Conservation (phyloP, 2,888 invertebrate genomes). For the Diaphora mendica region DNA sequence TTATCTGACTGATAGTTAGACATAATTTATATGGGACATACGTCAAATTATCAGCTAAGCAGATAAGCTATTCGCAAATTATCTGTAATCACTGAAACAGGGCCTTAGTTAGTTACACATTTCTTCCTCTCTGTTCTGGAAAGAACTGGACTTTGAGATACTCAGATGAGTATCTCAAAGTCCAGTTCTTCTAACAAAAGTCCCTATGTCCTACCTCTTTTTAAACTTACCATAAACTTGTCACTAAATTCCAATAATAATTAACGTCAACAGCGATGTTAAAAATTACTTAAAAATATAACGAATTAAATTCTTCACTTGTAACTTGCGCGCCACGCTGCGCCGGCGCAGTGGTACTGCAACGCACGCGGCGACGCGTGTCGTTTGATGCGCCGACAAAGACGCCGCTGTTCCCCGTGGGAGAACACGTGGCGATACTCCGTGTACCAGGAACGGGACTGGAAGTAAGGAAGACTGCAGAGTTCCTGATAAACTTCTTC, state of each 20-base stretch:
- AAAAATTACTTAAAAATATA: conserved; percentile 1
- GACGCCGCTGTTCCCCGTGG: conserved; percentile 60
- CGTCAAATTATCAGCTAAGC: too few relatives aligned
- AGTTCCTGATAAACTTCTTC: conserved; percentile 20
- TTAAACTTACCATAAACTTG: not conserved
- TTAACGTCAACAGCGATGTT: not conserved
- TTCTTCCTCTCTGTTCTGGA: too few relatives aligned
- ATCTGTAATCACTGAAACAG: too few relatives aligned
- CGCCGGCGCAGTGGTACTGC: conserved; percentile 52
- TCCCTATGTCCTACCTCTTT: not conserved
- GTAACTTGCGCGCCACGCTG: conserved; percentile 36
- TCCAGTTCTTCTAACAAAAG: too few relatives aligned
- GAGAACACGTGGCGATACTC: conserved; percentile 62
- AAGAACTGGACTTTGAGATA: too few relatives aligned
- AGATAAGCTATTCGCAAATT: too few relatives aligned
- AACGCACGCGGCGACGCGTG: conserved; percentile 66
- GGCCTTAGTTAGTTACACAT: too few relatives aligned
- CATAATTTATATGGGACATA: too few relatives aligned
- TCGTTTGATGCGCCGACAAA: conserved; percentile 83
- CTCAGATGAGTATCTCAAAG: too few relatives aligned
- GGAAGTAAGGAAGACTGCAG: conserved; percentile 17
- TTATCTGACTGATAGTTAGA: too few relatives aligned
- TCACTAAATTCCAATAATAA: not conserved
- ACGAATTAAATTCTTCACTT: conserved; percentile 25
- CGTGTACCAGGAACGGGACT: conserved; percentile 38